Base-by-base conservation (phyloP, 53 echinoderm and acorn worm species). In the Hippasteria phrygiana region DNA sequence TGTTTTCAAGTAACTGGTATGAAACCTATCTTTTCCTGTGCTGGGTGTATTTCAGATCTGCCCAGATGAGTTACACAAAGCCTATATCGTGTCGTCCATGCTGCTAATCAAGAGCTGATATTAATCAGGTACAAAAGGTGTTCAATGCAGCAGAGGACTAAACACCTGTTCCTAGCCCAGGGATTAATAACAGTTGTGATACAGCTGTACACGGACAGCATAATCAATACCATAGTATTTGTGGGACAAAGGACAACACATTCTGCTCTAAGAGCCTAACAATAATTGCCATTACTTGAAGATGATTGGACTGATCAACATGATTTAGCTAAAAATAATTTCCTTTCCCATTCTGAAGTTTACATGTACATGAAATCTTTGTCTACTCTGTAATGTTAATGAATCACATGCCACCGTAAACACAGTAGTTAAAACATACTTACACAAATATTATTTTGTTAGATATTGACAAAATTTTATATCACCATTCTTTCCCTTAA, bases 151-250 rank as follows among this genome's bases (percentile, higher is more conserved):
- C 43, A 28, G 27, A 69, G 26, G 37, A 71, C 53, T 37, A 47
- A 85, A 85, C 85, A 85, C 85, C 85, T 85, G 85, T 70, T 85
- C 70, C 70, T 26, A 47, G 53, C 85, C 84, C 85, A 85, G 54
- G 85, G 71, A 85, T 85, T 85, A 85, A 53, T 34, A 50, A 85
- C 59, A 59, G 42, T 79, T 78, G 56, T 54, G 40, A 39, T 39
- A 39, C 39, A 18, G 24, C 40, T 22, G n/a, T 79, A 56, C 56
- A 55, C 27, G 55, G 0, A 55, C 35, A 59, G 59, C 56, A 62
- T 62, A 79, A 79, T 79, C 79, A 79, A 56, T 79, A 79, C 22
- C 26, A 59, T 59, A 26, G 59, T 59, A 59, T 59, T 59, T 22
- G 59, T 5, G 46, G 59, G 26, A 59, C 59, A 59, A 59, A 59